Conservation (phyloP, 2,113 vertebrate species). For the Actinemys pallida region DNA sequence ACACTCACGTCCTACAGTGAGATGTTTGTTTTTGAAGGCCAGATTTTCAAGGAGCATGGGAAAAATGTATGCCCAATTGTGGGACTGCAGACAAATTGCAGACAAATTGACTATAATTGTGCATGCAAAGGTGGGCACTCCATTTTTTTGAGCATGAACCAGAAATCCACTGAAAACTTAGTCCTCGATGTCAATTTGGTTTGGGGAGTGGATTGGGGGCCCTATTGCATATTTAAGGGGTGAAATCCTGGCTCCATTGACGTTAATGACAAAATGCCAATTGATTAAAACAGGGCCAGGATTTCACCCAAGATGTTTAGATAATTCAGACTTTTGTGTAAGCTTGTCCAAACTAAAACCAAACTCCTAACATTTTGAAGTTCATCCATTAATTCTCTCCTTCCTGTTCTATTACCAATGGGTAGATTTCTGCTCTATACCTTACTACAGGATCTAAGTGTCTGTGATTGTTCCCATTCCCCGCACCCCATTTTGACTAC, state of each 20-base stretch:
- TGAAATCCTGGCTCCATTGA: not conserved
- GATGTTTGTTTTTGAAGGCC: not conserved
- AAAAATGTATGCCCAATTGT: not conserved
- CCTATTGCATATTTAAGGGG: not conserved
- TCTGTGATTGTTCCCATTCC: not conserved
- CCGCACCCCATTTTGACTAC: not conserved
- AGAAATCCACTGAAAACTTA: not conserved
- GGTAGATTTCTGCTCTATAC: not conserved
- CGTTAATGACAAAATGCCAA: not conserved
- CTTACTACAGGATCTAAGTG: not conserved
- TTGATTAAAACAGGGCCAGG: not conserved
- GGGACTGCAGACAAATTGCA: not conserved
- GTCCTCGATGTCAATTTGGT: not conserved
- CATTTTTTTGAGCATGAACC: not conserved
- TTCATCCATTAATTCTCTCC: not conserved
- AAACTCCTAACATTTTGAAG: not conserved
- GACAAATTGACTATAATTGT: not conserved
- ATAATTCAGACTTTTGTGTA: not conserved
- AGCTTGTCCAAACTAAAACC: not conserved
- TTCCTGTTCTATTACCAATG: not conserved
- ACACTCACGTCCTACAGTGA: not conserved
- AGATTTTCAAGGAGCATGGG: not conserved
- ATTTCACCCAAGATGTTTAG: slow-evolving; percentile 1
- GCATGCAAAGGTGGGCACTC: not conserved
- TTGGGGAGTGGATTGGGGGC: not conserved